Conservation (phyloP, 2,888 invertebrate genomes). For the Mesorhabditis spiculigera region DNA sequence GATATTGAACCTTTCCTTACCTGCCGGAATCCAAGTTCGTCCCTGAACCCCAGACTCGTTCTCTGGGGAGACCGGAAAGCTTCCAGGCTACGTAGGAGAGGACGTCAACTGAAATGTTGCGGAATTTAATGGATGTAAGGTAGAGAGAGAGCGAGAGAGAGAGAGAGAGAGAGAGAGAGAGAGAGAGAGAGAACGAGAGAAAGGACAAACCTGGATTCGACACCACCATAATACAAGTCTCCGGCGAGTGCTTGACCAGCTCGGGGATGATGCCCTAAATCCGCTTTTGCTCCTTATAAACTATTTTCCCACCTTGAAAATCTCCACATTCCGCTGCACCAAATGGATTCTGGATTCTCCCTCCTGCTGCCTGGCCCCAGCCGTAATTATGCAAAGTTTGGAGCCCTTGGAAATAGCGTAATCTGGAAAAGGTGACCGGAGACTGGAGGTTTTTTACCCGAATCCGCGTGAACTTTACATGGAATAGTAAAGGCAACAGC, state of each 20-base stretch:
- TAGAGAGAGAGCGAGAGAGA: too few relatives aligned
- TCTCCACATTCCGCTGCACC: slow-evolving; percentile 84
- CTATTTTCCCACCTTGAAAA: slow-evolving; percentile 64
- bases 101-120: slow-evolving; percentile 71
- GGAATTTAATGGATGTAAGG: too few relatives aligned
- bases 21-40: slow-evolving; percentile 88
- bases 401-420: slow-evolving; percentile 68
- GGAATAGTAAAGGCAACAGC: slow-evolving; percentile 79
- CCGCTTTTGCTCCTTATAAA: background rate
- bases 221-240: slow-evolving; percentile 79
- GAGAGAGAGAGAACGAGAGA: too few relatives aligned
- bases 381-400: slow-evolving; percentile 81
- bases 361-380: slow-evolving; percentile 85
- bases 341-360: slow-evolving; percentile 80
- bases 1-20: slow-evolving; percentile 70
- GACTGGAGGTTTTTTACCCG: slow-evolving; percentile 61
- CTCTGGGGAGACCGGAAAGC: slow-evolving; percentile 80
- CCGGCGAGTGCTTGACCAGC: slow-evolving; percentile 77
- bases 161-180: too few relatives aligned
- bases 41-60: slow-evolving; percentile 84
- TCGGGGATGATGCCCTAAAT: slow-evolving; percentile 72
- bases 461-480: slow-evolving; percentile 74
- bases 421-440: slow-evolving; percentile 60
- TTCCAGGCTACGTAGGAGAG: slow-evolving; percentile 90
- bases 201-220: slow-evolving; percentile 72